phyloP scores from a whole-genome alignment of 2,888 invertebrate genomes.

The Schizaphis graminum region DNA sequence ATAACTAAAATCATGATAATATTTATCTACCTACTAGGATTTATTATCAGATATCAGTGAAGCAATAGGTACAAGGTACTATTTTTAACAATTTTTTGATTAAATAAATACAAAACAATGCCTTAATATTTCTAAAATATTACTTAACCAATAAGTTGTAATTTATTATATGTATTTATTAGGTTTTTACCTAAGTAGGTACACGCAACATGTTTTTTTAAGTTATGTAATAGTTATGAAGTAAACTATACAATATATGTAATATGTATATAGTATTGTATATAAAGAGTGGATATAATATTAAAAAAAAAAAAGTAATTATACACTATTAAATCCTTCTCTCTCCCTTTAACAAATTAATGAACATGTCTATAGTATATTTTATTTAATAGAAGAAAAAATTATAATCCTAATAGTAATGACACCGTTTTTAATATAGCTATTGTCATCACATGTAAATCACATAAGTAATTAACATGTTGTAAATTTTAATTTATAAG shows the following conservation, averaged over 20 bases:
- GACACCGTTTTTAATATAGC: not conserved
- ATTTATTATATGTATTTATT: not conserved
- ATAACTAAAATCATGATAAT: not conserved
- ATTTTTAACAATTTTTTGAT: not conserved
- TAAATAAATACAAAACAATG: not conserved
- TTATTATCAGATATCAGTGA: not conserved
- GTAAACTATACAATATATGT: not conserved
- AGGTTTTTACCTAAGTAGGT: not conserved
- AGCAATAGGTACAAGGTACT: not conserved
- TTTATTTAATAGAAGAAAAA: not conserved
- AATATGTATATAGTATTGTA: not conserved
- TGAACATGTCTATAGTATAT: not conserved
- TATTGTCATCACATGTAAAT: not conserved
- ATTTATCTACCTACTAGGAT: not conserved
- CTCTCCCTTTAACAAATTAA: not conserved
- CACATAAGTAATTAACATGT: not conserved
- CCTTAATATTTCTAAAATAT: not conserved
- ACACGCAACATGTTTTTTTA: not conserved
- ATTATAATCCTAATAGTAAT: not conserved
- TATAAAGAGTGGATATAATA: not conserved
- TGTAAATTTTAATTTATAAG: not conserved
- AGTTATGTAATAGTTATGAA: not conserved
- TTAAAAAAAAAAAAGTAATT: not conserved
- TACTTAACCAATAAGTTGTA: not conserved
- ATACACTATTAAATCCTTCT: not conserved